These are phyloP conservation scores for Prostheceraeus crozeri DNA, from an alignment of 2,888 invertebrate species.

Conservation along the genomic window DNA sequence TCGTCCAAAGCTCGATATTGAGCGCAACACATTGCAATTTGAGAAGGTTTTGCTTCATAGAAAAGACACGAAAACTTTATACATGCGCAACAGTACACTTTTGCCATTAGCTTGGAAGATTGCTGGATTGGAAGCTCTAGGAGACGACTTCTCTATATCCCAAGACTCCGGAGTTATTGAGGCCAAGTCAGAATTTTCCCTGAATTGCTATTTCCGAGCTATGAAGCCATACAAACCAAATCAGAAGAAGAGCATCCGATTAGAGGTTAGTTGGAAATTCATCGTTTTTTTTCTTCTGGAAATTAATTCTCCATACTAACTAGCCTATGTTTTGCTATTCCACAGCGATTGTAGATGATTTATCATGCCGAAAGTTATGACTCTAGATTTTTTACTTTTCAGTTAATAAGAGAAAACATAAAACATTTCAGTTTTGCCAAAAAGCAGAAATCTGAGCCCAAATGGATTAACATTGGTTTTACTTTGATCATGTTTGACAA, in stretches of 20 bases:
- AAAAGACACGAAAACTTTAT: slow-evolving; percentile 56
- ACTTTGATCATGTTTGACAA: too few species aligned
- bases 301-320: not conserved
- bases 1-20: slow-evolving; percentile 55
- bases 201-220: slow-evolving; percentile 56
- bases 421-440: too few species aligned
- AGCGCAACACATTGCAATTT: slow-evolving; percentile 55
- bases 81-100: slow-evolving; percentile 54
- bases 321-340: too few species aligned
- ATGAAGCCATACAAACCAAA: slow-evolving; percentile 48
- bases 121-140: slow-evolving; percentile 54
- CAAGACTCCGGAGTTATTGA: slow-evolving; percentile 55
- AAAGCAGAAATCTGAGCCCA: too few species aligned
- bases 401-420: too few species aligned
- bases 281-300: slow-evolving; percentile 22
- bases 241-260: slow-evolving; percentile 49
- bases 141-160: slow-evolving; percentile 57
- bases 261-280: slow-evolving; percentile 49
- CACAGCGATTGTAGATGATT: too few species aligned
- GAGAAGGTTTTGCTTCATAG: slow-evolving; percentile 57
- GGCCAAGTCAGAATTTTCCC: slow-evolving; percentile 52
- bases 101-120: slow-evolving; percentile 57
- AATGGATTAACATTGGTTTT: too few species aligned
- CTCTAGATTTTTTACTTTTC: too few species aligned
- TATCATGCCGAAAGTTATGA: too few species aligned